Percentiles rank a stretch among this genome's conserved stretches.
These are phyloP conservation scores for Hypothenemus hampei DNA, from an alignment of 1,140 invertebrate genomes.

Conservation along the genomic window DNA sequence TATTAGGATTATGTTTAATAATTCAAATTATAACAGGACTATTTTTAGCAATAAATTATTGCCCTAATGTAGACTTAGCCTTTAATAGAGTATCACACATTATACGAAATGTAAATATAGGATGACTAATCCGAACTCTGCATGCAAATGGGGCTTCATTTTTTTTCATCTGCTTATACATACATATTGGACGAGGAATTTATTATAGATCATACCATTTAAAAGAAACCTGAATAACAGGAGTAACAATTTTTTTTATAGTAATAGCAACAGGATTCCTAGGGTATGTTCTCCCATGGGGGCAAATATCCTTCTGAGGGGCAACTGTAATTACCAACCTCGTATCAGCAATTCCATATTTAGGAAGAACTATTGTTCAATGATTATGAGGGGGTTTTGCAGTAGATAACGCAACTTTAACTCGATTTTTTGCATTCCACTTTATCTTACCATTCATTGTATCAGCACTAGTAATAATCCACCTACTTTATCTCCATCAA, in stretches of 20 bases:
- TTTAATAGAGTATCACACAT: slow-evolving; percentile 55
- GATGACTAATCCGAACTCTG: slow-evolving; percentile 52
- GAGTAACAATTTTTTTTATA: slow-evolving; percentile 55
- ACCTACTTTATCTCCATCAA: slow-evolving; percentile 59
- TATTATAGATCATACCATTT: slow-evolving; percentile 54
- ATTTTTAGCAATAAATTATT: slow-evolving; percentile 59
- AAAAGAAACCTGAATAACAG: slow-evolving; percentile 52
- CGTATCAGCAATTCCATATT: slow-evolving; percentile 60
- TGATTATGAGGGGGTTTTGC: slow-evolving; percentile 69
- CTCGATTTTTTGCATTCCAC: slow-evolving; percentile 67
- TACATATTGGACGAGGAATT: slow-evolving; percentile 53
- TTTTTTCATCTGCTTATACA: slow-evolving; percentile 52
- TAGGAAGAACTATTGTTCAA: slow-evolving; percentile 55
- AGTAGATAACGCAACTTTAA: slow-evolving; percentile 63
- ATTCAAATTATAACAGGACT: slow-evolving; percentile 56
- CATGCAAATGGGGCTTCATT: slow-evolving; percentile 55
- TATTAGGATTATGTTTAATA: slow-evolving; percentile 55
- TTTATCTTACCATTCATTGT: slow-evolving; percentile 66
- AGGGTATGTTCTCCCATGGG: slow-evolving; percentile 65
- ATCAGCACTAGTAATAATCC: slow-evolving; percentile 52
- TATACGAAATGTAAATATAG: slow-evolving; percentile 52
- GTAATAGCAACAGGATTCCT: slow-evolving; percentile 62
- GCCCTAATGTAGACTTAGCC: slow-evolving; percentile 50
- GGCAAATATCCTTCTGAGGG: slow-evolving; percentile 69
- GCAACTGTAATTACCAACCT: slow-evolving; percentile 69